Evolutionary conservation across 1,140 invertebrate genomes (phyloP), one percentile per base, ranked within the genome.

Genomic region (Zaprionus davidi): DNA sequence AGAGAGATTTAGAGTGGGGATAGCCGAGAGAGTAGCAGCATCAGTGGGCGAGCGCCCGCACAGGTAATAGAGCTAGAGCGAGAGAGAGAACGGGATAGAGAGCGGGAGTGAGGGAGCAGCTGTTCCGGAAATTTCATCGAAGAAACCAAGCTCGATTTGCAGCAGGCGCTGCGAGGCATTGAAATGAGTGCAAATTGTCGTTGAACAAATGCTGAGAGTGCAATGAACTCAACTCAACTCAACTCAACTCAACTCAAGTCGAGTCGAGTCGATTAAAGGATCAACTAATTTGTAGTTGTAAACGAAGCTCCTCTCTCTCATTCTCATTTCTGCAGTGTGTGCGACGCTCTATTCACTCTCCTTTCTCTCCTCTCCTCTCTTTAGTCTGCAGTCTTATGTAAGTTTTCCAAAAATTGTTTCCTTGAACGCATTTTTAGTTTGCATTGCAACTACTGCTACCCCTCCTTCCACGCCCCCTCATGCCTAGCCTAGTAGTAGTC

Each of bases 401-500:
- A 74, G 49, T 56, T 56, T 44, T 78, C 82, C 77, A 88, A 81
- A 82, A 76, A 88, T 90, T 34, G 31, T 34, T 90, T 90, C 79
- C 82, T 90, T 90, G 82, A 86, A 86, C 79, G 81, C 82, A 87
- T 88, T 87, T 84, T 79, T 68, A 24, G 31, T 11, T 56, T 49
- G 58, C 78, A 65, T 44, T 66, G 56, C 66, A 62, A 53, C 38
- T 73, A 38, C 69, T 17, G 34, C 36, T 70, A 31, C 11, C 5
- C 4, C 38, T 44, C 34, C 53, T 56, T 56, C 34, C 58, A 34
- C 58, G 17, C 34, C 38, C 26, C 69, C 57, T 56, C 53, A 62
- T 69, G 70, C 93, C 91, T 94, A 93, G 94, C 94, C 15, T 15
- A 17, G 7, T 44, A 9, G 46, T 20, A 24, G 20, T 46, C 7